These are phyloP conservation scores for Rhopalosiphum maidis DNA, from an alignment of 1,140 invertebrate genomes.

Conservation along the genomic window DNA sequence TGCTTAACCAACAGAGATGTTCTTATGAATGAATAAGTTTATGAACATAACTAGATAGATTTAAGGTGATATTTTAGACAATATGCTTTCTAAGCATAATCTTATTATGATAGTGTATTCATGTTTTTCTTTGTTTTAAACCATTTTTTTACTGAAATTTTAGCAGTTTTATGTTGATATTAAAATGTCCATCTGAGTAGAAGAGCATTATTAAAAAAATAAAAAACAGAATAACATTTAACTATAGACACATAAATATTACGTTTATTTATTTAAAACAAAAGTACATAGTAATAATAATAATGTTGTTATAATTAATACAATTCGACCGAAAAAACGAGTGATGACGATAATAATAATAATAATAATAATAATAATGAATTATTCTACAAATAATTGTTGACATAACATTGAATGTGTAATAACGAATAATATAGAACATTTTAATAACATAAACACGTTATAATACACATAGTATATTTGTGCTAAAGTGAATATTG, in stretches of 20 bases:
- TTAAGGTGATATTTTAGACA: too few species aligned
- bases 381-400: background rate
- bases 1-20: too few species aligned
- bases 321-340: constrained; percentile 37
- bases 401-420: constrained; percentile 25
- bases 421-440: constrained; percentile 41
- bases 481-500: background rate
- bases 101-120: too few species aligned
- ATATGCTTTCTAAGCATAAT: too few species aligned
- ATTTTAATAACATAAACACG: constrained; percentile 23
- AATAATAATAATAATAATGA: constrained; percentile 8
- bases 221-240: background rate
- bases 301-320: constrained; percentile 36
- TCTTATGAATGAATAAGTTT: too few species aligned
- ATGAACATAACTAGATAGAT: too few species aligned
- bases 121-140: too few species aligned
- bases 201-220: background rate
- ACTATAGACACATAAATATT: constrained; percentile 43
- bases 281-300: constrained; percentile 17
- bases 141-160: too few species aligned
- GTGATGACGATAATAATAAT: constrained; percentile 38
- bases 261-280: constrained; percentile 37
- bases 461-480: background rate
- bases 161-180: too few species aligned
- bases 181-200: background rate